phyloP scores from a whole-genome alignment of 1,140 invertebrate genomes.

The Phenacoccus solenopsis region DNA sequence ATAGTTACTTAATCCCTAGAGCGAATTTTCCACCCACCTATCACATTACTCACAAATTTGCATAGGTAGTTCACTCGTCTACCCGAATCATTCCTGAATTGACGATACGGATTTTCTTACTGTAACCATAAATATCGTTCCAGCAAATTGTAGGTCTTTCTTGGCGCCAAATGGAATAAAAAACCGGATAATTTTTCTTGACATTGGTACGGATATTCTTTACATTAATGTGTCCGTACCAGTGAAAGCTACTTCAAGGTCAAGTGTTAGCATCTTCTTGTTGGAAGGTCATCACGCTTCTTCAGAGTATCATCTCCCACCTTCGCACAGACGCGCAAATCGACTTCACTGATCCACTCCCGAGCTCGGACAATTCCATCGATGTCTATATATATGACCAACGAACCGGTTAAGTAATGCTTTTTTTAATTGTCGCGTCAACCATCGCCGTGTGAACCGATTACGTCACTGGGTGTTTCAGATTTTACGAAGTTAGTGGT shows the following conservation, averaged over 20 bases:
- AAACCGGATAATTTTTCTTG: constrained; percentile 14
- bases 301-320: not conserved
- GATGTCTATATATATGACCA: not conserved
- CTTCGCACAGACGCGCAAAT: not conserved
- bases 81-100: too few species aligned
- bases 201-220: constrained; percentile 1
- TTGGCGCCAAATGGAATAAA: not conserved
- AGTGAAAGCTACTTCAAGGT: constrained; percentile 11
- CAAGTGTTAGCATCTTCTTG: not conserved
- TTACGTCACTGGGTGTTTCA: not conserved
- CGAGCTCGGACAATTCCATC: not conserved
- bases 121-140: too few species aligned
- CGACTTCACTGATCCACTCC: not conserved
- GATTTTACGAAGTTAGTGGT: not conserved
- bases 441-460: not conserved
- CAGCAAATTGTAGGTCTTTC: not conserved
- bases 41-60: too few species aligned
- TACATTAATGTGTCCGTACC: not conserved
- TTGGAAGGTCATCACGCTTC: constrained; percentile 4
- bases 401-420: not conserved
- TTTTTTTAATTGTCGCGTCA: constrained; percentile 8
- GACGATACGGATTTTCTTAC: too few species aligned
- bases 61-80: too few species aligned
- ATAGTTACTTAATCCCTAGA: too few species aligned
- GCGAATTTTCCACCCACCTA: too few species aligned